Evolutionary conservation across 2,888 invertebrate species (phyloP), one percentile per base, ranked within the genome.

Genomic region (Meganola albula): DNA sequence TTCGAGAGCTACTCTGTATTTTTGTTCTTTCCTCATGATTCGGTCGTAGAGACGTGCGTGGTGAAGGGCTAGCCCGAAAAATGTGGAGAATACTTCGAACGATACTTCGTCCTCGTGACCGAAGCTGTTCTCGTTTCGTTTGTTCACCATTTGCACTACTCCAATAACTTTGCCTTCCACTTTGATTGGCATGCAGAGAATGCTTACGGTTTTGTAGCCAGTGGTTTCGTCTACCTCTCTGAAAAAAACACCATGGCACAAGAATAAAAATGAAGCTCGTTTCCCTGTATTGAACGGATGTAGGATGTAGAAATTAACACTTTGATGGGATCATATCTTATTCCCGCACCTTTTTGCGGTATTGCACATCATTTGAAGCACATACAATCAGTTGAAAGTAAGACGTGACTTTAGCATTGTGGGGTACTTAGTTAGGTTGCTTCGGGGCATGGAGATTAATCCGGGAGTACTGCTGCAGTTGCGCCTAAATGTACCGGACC

Each of bases 151-250:
- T 76, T 96, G 95, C 0, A 95, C 94, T 1, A 95, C 95, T 1
- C 94, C 95, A 38, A 95, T 95, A 5, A 94, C 90, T 40, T 87
- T 88, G 18, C 92, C 91, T 36, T 93, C 83, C 10, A 93, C 93
- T 70, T 92, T 93, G 23, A 96, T 92, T 0, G 95, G 96, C 95
- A 95, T 95, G 69, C 95, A 95, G 1, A 95, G 87, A 23, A 95
- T 94, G 12, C 90, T 91, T 44, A 89, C 87, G 0, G 94, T 95
- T 49, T 86, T 88, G 52, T 91, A 91, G 0, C 90, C 91, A 1
- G 91, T 91, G 2, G 88, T 73, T 59, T 90, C 90, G 58, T 92
- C 92, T 1, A 92, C 89, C 12, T 88, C 87, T 26, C 91, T 83
- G 47, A 14, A 58, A 51, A 21, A 31, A 18, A 34, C 11, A 12